These are phyloP conservation scores for Elaphurus davidianus DNA, from an alignment of 2,113 vertebrate genomes.

Conservation along the genomic window DNA sequence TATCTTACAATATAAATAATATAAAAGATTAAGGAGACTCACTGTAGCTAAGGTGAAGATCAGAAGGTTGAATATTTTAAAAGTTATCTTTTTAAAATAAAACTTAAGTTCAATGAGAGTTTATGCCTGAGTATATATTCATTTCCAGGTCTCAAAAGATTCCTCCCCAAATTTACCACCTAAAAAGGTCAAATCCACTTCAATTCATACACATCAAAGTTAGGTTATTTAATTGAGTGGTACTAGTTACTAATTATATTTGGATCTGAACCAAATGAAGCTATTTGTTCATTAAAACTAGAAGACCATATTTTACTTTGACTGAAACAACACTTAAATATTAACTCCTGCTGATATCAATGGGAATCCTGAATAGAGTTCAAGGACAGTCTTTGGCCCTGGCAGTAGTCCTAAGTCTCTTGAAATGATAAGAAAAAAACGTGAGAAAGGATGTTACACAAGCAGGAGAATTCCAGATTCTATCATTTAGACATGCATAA, in stretches of 20 bases:
- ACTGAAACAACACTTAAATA: slow-evolving; percentile 72
- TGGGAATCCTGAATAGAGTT: slow-evolving; percentile 75
- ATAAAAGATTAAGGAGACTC: neutral
- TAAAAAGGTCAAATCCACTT: slow-evolving; percentile 59
- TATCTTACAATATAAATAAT: neutral
- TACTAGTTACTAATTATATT: slow-evolving; percentile 70
- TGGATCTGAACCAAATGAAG: slow-evolving; percentile 72
- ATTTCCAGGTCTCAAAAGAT: slow-evolving; percentile 8
- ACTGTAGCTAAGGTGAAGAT: neutral
- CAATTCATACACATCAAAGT: slow-evolving; percentile 52
- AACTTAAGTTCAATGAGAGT: neutral
- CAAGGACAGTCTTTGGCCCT: slow-evolving; percentile 76
- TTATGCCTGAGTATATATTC: neutral
- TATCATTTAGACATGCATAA: neutral
- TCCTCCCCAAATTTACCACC: neutral
- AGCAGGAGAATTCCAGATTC: neutral
- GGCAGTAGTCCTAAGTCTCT: slow-evolving; percentile 70
- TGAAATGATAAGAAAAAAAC: slow-evolving; percentile 62
- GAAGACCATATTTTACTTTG: slow-evolving; percentile 71
- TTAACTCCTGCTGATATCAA: slow-evolving; percentile 72
- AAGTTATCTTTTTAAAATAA: slow-evolving; percentile 19
- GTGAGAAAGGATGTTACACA: slow-evolving; percentile 57
- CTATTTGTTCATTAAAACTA: slow-evolving; percentile 76
- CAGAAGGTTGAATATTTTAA: slow-evolving; percentile 3
- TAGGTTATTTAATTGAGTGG: slow-evolving; percentile 66